phyloP scores from a whole-genome alignment of 2,113 vertebrate genomes.

The Salvator merianae region DNA sequence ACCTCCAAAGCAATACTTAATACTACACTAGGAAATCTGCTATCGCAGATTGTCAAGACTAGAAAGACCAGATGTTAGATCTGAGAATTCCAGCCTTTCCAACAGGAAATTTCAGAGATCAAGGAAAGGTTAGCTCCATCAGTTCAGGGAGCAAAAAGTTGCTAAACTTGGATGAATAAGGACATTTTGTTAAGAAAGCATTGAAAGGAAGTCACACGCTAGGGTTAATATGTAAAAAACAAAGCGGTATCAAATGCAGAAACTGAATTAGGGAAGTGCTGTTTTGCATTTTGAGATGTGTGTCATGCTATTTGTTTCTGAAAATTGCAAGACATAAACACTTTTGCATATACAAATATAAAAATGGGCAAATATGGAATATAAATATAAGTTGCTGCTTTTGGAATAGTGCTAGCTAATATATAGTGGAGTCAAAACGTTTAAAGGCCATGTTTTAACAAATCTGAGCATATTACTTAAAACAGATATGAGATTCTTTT shows the following conservation, averaged over 20 bases:
- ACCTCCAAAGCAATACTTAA: neutral
- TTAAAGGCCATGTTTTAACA: neutral
- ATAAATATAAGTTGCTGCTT: neutral
- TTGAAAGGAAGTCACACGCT: neutral
- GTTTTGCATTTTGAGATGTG: no score
- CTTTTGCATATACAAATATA: neutral
- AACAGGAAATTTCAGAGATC: neutral
- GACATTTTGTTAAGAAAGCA: neutral
- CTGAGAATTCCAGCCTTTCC: neutral
- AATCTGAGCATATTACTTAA: neutral
- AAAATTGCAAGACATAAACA: neutral
- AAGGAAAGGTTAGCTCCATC: neutral
- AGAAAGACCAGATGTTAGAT: neutral
- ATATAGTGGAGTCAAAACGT: neutral
- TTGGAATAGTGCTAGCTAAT: neutral
- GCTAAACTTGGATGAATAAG: neutral
- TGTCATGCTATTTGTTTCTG: neutral
- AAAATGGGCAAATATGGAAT: neutral
- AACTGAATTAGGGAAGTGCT: neutral
- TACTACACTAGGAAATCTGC: neutral
- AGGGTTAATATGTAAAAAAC: accelerated
- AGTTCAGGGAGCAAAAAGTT: accelerated
- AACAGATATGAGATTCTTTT: neutral
- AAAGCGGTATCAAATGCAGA: neutral
- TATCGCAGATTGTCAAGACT: accelerated